Evolutionary conservation across 2,888 invertebrate species (phyloP), one percentile per base, ranked within the genome.

Genomic region (Mythimna loreyi): DNA sequence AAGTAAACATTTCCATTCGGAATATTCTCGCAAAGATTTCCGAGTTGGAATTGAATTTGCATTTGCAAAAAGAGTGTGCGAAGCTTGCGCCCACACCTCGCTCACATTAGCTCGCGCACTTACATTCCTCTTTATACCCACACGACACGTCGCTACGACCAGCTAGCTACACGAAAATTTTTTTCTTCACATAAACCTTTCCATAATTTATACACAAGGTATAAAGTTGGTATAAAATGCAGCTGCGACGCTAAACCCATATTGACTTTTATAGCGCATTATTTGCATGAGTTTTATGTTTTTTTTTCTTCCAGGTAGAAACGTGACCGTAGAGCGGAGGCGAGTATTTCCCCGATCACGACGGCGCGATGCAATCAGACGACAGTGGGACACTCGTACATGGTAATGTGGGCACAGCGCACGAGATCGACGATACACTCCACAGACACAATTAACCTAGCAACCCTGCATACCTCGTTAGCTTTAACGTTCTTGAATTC

Each of bases 291-390:
- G 85, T 87, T 90, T 87, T 88, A 86, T 73, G 57, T 75, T 13
- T 80, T 81, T 84, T 77, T 80, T 82, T 89, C 84, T 85, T 87
- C 85, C 87, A 88, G 87, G 88, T 87, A 90, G 86, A 91, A 94
- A 94, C 94, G 93, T 94, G 94, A 93, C 93, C 86, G 85, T 83
- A 81, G 85, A 89, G 83, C 85, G 86, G 87, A 89, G 86, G 58
- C 86, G 86, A 85, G 86, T 86, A 88, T 92, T 91, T 90, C 87
- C 88, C 87, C 87, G 89, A 92, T 93, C 94, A 94, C 93, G 94
- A 94, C 82, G 82, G 85, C 80, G 87, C 89, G 90, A 93, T 92
- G 89, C 86, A 85, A 91, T 92, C 92, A 87, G 72, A 71, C 73
- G 77, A 79, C 82, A 85, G 84, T 84, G 88, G 87, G 88, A 87